These are phyloP conservation scores for Tamandua tetradactyla DNA, from an alignment of 2,797 vertebrate species.

Conservation along the genomic window DNA sequence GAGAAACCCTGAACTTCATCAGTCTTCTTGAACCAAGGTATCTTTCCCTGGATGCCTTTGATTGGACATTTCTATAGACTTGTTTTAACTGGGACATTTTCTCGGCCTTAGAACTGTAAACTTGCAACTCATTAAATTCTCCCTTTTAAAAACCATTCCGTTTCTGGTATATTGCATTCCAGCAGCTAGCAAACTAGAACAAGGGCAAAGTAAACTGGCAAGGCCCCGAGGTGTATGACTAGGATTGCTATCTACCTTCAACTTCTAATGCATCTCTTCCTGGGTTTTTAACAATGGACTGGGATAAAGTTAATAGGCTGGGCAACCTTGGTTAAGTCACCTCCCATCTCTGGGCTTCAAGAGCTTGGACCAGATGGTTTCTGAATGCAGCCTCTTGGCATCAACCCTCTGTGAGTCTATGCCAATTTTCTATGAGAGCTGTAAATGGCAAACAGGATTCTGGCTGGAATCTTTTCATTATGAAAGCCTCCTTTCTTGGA, in stretches of 20 bases:
- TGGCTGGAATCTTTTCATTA: conserved; percentile 57
- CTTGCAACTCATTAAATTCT: too few relatives aligned
- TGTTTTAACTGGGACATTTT: too few relatives aligned
- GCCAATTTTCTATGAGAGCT: conserved; percentile 59
- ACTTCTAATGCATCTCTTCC: background rate
- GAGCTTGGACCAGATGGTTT: conserved; percentile 38
- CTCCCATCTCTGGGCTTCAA: conserved; percentile 21
- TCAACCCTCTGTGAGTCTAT: conserved; percentile 34
- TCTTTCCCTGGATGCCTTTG: too few relatives aligned
- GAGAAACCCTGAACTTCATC: too few relatives aligned
- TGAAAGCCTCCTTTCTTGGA: conserved; percentile 41
- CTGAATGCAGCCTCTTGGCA: conserved; percentile 10
- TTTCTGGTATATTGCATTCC: too few relatives aligned
- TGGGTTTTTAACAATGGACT: background rate
- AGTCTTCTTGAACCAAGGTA: too few relatives aligned
- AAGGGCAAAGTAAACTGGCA: conserved; percentile 28
- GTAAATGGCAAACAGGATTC: conserved; percentile 54
- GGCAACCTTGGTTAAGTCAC: conserved; percentile 22
- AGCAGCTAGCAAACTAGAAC: too few relatives aligned
- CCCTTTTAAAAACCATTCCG: too few relatives aligned
- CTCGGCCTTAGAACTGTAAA: too few relatives aligned
- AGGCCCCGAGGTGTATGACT: background rate
- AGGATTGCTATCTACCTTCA: conserved; percentile 18
- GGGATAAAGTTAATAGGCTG: conserved; percentile 25
- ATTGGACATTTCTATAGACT: too few relatives aligned